Base-by-base conservation (phyloP, 2,888 invertebrate species). In the Hemithea aestivaria region DNA sequence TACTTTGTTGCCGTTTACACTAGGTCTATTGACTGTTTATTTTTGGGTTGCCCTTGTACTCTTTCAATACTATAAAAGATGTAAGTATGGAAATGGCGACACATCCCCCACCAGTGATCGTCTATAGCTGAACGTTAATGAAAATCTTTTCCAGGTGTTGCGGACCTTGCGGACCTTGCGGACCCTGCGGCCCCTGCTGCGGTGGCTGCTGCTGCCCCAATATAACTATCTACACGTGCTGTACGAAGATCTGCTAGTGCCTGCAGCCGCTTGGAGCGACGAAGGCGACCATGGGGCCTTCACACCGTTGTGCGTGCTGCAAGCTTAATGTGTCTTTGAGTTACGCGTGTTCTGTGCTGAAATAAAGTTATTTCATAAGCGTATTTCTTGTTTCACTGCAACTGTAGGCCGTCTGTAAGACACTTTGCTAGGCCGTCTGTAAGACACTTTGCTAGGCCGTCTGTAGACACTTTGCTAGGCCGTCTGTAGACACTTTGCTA, bases 141-240 rank as follows among this genome's bases (percentile, higher is more conserved):
- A n/a, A n/a, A n/a, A n/a, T n/a, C 42, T n/a, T 28, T 56, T 45
- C 1, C 64, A 77, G 79, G 75, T 78, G 64, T 51, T 65, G 78
- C 57, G 76, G 78, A 36, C 59, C 62, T 21, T 53, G 66, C 44
- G 51, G 57, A 55, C 52, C 56, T 26, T 65, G 66, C 40, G 66
- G 72, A 36, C 56, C 59, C 10, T 50, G 62, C 40, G 50, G 58
- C 29, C 52, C 58, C 6, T 56, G 62, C 42, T 55, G 59, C 35
- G 64, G 74, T 28, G 56, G 66, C 16, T 59, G 64, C 16, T 60
- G 77, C 56, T 79, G 81, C 51, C 82, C 82, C 0, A 62, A 59
- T 48, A 82, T 83, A 41, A 83, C 81, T 1, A 82, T 83, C 48
- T 78, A 82, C 65, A 81, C 81, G 21, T 81, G 82, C 57, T 83